Base-by-base conservation (phyloP, 1,140 invertebrate species). In the Neodiprion fabricii region DNA sequence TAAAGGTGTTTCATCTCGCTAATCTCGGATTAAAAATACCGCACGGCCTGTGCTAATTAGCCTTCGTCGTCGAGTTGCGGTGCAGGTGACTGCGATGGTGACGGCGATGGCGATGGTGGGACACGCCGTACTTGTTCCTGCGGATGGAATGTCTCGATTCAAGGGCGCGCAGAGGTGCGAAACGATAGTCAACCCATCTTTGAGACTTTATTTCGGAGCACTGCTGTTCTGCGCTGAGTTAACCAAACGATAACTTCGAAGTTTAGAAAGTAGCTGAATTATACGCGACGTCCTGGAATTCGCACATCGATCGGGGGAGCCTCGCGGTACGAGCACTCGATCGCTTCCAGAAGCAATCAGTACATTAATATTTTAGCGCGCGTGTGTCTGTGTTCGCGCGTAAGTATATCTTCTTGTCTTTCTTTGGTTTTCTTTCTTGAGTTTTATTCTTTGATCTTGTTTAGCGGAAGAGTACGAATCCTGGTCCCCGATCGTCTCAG, bases 141-240 rank as follows among this genome's bases (percentile, higher is more conserved):
- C 28, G 5, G 28, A 40, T 61, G 53, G 11, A 61, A 17, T 61
- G n/a, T 61, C 53, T 61, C 53, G 53, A 61, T 12, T 61, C 53
- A 61, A 61, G 53, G 53, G 53, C 21, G 40, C 61, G 61, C 7
- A 14, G 17, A 17, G 17, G 61, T 69, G 23, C n/a, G 21, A 69
- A 12, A 47, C 17, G 12, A 69, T 69, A 5, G 40, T 69, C 67
- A 69, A 69, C 67, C 67, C 67, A 69, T 69, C 67, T 69, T 69
- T 69, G 21, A 47, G 21, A 7, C 67, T 5, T 61, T 17, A 7
- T 21, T 69, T 69, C 8, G 67, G 11, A 69, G 11, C 40, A 69
- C 40, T 47, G 61, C 12, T 17, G 11, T 11, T 23, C 11, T 8
- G 7, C 12, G 14, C 21, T 47, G 61, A 68, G 11, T 40, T 68